Evolutionary conservation across 2,113 vertebrate species (phyloP).

Genomic region (Lynx canadensis): DNA sequence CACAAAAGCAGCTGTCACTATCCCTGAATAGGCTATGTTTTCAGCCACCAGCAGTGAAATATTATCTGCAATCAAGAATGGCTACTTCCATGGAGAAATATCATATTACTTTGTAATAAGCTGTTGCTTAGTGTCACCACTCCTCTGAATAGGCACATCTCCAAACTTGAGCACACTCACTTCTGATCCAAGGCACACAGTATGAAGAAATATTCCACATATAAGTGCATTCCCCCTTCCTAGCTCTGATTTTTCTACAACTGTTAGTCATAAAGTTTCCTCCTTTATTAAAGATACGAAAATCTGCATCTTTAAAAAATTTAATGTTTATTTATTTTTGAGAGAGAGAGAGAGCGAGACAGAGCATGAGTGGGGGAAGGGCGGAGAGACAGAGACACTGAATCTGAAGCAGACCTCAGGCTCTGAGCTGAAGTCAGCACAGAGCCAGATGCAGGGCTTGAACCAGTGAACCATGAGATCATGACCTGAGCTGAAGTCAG

Average conservation of each 20-base stretch:
- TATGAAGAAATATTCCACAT: background rate
- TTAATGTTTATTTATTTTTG: too few species aligned
- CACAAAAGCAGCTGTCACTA: background rate
- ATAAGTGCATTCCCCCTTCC: background rate
- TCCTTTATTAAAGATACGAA: background rate
- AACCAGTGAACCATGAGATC: too few species aligned
- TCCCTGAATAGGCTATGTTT: background rate
- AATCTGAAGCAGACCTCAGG: too few species aligned
- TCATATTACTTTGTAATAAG: background rate
- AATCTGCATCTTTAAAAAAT: background rate
- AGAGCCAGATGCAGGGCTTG: too few species aligned
- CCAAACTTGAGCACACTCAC: background rate
- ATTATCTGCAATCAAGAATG: background rate
- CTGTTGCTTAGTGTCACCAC: background rate
- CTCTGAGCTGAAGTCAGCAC: too few species aligned
- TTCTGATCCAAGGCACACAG: background rate
- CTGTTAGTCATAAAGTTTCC: background rate
- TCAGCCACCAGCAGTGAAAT: conserved; percentile 18
- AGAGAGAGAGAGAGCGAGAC: too few species aligned
- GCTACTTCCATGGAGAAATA: background rate
- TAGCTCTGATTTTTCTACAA: background rate
- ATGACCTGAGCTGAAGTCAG: too few species aligned
- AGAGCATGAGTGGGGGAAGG: too few species aligned
- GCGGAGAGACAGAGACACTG: too few species aligned
- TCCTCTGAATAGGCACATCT: background rate